Conservation (phyloP, 2,888 invertebrate genomes). For the Lasius platythorax region DNA sequence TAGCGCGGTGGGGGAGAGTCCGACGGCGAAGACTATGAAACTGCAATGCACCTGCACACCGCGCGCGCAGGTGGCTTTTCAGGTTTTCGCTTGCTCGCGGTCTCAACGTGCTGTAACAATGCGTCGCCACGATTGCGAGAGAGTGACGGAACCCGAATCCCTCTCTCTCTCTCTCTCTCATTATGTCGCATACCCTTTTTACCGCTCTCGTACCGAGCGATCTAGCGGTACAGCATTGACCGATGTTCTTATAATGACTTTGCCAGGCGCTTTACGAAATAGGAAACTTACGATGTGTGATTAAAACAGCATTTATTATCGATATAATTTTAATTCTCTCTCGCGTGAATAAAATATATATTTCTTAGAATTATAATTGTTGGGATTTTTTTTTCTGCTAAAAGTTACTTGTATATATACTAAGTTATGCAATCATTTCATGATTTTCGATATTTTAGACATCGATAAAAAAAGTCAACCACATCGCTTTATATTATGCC, state of each 20-base stretch:
- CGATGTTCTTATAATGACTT: neutral
- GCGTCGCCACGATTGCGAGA: conserved; percentile 11
- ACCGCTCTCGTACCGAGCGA: conserved; percentile 11
- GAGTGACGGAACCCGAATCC: conserved; percentile 15
- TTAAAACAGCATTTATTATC: neutral
- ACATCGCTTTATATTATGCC: neutral
- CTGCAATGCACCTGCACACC: conserved; percentile 76
- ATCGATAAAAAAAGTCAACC: neutral
- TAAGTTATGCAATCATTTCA: no score
- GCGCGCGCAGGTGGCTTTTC: conserved; percentile 69
- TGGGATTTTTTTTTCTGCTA: no score
- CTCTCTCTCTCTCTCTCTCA: conserved; percentile 6
- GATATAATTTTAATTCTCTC: neutral
- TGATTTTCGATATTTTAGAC: neutral
- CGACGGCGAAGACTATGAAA: conserved; percentile 72
- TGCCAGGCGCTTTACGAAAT: neutral
- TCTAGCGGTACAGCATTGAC: neutral
- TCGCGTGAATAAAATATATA: neutral
- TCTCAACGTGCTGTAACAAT: conserved; percentile 56
- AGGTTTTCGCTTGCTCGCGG: conserved; percentile 53
- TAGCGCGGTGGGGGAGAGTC: neutral
- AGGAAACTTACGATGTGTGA: neutral
- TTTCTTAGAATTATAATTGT: no score
- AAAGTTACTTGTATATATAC: no score
- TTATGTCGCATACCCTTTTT: conserved; percentile 16